These are phyloP conservation scores for Campylorhamphus procurvoides DNA, from an alignment of 2,113 vertebrate species.

Conservation along the genomic window DNA sequence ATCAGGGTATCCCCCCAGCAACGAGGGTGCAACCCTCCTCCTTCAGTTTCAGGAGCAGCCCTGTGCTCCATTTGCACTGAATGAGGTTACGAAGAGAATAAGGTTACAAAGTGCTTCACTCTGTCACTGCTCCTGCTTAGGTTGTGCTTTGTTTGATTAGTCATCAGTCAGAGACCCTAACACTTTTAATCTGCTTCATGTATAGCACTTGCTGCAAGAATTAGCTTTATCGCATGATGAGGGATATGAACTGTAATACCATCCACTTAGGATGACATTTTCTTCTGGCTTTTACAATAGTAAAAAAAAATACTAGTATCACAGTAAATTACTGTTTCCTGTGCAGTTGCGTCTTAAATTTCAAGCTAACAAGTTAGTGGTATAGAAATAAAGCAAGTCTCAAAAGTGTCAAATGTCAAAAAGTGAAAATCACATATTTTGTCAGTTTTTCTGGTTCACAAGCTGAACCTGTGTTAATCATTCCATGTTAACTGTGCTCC, in stretches of 20 bases:
- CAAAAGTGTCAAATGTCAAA: neutral
- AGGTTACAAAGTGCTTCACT: neutral
- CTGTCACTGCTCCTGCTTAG: fast-evolving
- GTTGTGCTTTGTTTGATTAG: neutral
- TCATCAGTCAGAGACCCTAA: neutral
- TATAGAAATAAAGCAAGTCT: neutral
- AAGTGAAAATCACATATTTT: neutral
- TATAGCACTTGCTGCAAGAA: neutral
- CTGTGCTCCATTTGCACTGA: neutral
- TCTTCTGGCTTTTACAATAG: neutral
- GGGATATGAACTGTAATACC: neutral
- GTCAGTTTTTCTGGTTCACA: neutral
- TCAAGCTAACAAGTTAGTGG: neutral
- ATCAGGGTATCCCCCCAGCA: neutral
- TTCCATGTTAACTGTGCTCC: neutral
- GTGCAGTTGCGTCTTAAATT: neutral
- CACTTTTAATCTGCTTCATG: neutral
- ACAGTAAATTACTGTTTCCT: neutral
- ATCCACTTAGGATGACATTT: neutral
- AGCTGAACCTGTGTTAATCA: neutral
- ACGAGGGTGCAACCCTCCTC: neutral
- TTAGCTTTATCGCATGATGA: neutral
- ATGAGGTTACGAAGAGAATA: neutral
- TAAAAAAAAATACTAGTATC: neutral
- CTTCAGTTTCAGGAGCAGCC: neutral